A percentile compares a stretch with the other conserved stretches of the same genome.
phyloP scores from a whole-genome alignment of 1,140 invertebrate genomes.

The Drosophila micromelanica region DNA sequence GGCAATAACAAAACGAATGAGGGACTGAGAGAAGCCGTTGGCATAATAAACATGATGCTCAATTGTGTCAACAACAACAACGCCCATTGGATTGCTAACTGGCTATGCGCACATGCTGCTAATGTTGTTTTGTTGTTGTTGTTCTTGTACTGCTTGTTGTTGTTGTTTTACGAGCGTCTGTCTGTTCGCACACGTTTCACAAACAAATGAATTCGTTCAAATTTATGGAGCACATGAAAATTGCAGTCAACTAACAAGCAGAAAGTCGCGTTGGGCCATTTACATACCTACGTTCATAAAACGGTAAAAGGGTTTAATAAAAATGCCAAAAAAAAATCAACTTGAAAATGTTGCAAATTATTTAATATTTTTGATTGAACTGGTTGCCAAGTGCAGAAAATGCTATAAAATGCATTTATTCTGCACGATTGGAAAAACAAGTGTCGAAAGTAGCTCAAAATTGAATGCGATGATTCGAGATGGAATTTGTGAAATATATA shows the following conservation, averaged over 20 bases:
- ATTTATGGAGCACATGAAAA: conserved; percentile 64
- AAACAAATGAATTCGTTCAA: conserved; percentile 69
- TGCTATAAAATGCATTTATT: conserved; percentile 10
- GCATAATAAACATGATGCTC: conserved; percentile 65
- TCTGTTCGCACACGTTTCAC: conserved; percentile 59
- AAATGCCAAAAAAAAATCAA: conserved; percentile 25
- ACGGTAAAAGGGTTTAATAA: conserved; percentile 17
- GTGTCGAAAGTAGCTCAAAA: neutral
- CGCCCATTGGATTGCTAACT: conserved; percentile 34
- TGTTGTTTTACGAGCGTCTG: conserved; percentile 15
- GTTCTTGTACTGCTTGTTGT: neutral
- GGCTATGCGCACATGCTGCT: conserved; percentile 39
- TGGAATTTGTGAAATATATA: neutral
- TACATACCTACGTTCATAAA: neutral
- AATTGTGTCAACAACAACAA: conserved; percentile 70
- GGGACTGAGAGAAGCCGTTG: conserved; percentile 26
- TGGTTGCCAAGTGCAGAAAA: neutral
- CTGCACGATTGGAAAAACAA: neutral
- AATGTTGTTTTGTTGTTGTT: conserved; percentile 37
- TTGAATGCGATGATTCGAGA: neutral
- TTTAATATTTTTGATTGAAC: conserved; percentile 7
- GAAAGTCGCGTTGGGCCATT: neutral
- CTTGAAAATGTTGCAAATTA: conserved; percentile 57
- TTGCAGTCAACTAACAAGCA: conserved; percentile 25
- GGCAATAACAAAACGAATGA: conserved; percentile 25